Conservation (phyloP, 1,140 invertebrate species). For the Hyposmocoma kahamanoa region DNA sequence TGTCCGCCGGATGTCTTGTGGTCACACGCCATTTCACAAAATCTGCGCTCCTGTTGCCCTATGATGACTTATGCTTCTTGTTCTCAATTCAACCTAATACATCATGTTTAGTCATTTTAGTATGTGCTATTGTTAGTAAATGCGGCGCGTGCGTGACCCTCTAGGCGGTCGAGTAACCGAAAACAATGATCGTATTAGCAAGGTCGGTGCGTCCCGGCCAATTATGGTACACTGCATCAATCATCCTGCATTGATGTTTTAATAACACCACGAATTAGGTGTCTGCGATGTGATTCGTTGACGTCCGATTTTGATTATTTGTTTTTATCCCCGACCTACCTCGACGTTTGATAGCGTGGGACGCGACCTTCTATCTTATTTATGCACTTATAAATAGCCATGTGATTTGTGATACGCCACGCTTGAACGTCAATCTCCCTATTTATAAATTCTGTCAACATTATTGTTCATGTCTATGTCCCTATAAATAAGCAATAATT, state of each 20-base stretch:
- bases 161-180: slow-evolving; percentile 29
- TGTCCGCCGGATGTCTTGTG: slow-evolving; percentile 70
- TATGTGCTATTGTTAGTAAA: too few species aligned
- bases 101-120: too few species aligned
- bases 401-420: slow-evolving; percentile 32
- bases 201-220: slow-evolving; percentile 14
- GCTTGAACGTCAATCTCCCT: slow-evolving; percentile 37
- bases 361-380: slow-evolving; percentile 45
- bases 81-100: too few species aligned
- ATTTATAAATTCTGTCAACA: slow-evolving; percentile 14
- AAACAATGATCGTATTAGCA: slow-evolving; percentile 36
- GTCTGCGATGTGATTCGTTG: slow-evolving; percentile 12
- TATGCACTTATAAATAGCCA: slow-evolving; percentile 57
- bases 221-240: slow-evolving; percentile 32
- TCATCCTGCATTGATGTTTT: slow-evolving; percentile 34
- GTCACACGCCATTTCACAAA: slow-evolving; percentile 69
- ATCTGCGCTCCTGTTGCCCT: slow-evolving; percentile 33
- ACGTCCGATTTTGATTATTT: slow-evolving; percentile 15
- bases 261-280: slow-evolving; percentile 33
- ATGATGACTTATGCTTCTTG: slow-evolving; percentile 28
- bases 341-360: slow-evolving; percentile 29
- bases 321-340: slow-evolving; percentile 35
- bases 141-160: slow-evolving; percentile 26
- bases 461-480: too few species aligned
- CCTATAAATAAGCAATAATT: not conserved